Evolutionary conservation across 2,888 invertebrate genomes (phyloP), one percentile per base, ranked within the genome.

Genomic region (Caenorhabditis angaria): DNA sequence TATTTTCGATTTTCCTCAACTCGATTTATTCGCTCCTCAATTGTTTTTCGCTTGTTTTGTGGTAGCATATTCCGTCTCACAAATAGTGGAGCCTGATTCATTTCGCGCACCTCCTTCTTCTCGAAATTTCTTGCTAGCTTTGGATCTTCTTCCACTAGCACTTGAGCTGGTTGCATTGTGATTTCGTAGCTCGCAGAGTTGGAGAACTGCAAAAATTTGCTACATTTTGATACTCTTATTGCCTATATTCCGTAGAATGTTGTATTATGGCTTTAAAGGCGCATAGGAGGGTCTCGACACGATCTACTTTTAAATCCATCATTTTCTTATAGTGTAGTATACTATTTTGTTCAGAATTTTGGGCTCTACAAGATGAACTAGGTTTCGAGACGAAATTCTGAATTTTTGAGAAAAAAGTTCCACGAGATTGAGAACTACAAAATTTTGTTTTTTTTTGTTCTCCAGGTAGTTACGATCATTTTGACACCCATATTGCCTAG

Each of bases 1-100:
- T 73, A 76, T 58, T 83, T 80, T 0, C 83, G 74, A 66, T 83
- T 82, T 58, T 71, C 68, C 64, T 80, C 77, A n/a, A 78, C 78
- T 48, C 80, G 76, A 50, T 72, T 74, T 53, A 81, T 81, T 57
- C 80, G 77, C 56, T 81, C 81, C 53, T 78, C 78, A 47, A 81
- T 69, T 20, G 73, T 69, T 64, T 81, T 81, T 58, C 81, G 58
- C 61, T 79, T 80, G 29, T 63, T 69, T 24, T 73, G 53, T 14
- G 81, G 78, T n/a, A 81, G 54, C 53, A 75, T 24, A 59, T 68
- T 75, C 14, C 78, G 60, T 12, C 76, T 73, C 41, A 78, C 71
- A 58, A 73, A 80, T 22, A 79, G 56, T 25, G 80, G 78, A 14
- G 74, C 61, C 35, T 77, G 81, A 63, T 78, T 77, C 76, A 77